Evolutionary conservation across 2,113 vertebrate species (phyloP), one percentile per base, ranked within the genome.

Genomic region (Perccottus glenii): DNA sequence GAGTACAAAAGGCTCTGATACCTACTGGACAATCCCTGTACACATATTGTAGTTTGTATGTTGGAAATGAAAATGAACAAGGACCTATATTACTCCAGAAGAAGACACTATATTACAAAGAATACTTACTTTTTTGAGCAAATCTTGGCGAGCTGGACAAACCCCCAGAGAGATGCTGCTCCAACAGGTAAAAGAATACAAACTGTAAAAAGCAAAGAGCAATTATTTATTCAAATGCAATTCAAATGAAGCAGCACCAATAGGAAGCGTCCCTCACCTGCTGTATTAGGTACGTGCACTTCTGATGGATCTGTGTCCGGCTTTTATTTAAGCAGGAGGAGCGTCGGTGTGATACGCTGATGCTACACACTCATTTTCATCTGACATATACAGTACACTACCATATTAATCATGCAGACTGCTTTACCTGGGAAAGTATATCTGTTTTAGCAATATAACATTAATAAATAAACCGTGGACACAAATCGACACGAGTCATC

Each of bases 261-360:
- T 3, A 9, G 1, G 40, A 43, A 33, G 35, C 9, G 12, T 48
- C 32, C 67, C 64, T 83, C 43, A 74, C 58, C 73, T 70, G 61
- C 35, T 14, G 11, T 56, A 0, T 35, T 10, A 51, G 19, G 63
- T 33, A 10, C 27, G 47, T 49, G 5, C 47, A 35, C 56, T 0
- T 19, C 32, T 47, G 63, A 47, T 16, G 9, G n/a, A 15, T 6
- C 9, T 4, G 12, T 49, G 48, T 50, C 3, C 12, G 14, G 6
- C 5, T 67, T 38, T 58, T 85, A 73, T 62, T 10, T 40, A 50
- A 49, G 68, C 68, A 56, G 81, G 59, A 59, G 60, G 63, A 57
- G 60, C 11, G 19, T 43, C 0, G 0, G 4, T 56, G 60, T 62
- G 52, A 42, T 11, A 32, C 6, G 47, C 52, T 80, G 69, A 78